Conservation (phyloP, 2,797 vertebrate species). For the Acestrorhynchus altus region DNA sequence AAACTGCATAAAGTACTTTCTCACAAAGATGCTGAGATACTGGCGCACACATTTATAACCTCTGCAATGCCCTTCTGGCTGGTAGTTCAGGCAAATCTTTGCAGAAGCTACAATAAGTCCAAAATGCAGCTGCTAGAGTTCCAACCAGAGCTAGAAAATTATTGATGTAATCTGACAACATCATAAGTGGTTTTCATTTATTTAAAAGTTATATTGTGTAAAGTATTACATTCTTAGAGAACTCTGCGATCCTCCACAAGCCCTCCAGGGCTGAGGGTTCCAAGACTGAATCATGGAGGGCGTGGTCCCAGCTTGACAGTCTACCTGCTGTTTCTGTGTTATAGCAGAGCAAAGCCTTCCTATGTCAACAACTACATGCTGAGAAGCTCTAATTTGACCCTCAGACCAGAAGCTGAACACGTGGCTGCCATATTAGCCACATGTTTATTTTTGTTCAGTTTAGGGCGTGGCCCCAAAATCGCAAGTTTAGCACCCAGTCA, state of each 20-base stretch:
- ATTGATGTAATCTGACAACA: too few relatives aligned
- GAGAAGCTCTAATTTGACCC: slow-evolving; percentile 16
- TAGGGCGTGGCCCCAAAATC: not conserved
- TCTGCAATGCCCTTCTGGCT: too few relatives aligned
- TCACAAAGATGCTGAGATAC: too few relatives aligned
- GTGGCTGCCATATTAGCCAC: slow-evolving; percentile 15
- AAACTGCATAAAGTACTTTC: too few relatives aligned
- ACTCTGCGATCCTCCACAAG: slow-evolving; percentile 30
- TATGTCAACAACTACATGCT: slow-evolving; percentile 32
- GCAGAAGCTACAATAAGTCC: too few relatives aligned
- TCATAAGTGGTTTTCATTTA: too few relatives aligned
- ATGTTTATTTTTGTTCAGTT: slow-evolving; percentile 30
- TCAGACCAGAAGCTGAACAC: slow-evolving; percentile 26
- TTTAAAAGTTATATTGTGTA: not conserved
- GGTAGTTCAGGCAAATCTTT: too few relatives aligned
- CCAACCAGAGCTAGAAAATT: too few relatives aligned
- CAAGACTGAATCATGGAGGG: slow-evolving; percentile 32
- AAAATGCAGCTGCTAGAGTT: too few relatives aligned
- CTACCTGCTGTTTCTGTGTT: slow-evolving; percentile 37
- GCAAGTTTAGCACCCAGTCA: not conserved
- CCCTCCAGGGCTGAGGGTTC: not conserved
- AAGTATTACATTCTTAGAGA: slow-evolving; percentile 51
- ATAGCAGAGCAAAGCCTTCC: slow-evolving; percentile 38
- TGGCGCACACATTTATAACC: too few relatives aligned
- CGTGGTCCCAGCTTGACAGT: slow-evolving; percentile 12